Percentiles rank a stretch among this genome's conserved stretches.
Evolutionary conservation across 1,140 invertebrate genomes (phyloP).

Genomic region (Diachasma alloeum): DNA sequence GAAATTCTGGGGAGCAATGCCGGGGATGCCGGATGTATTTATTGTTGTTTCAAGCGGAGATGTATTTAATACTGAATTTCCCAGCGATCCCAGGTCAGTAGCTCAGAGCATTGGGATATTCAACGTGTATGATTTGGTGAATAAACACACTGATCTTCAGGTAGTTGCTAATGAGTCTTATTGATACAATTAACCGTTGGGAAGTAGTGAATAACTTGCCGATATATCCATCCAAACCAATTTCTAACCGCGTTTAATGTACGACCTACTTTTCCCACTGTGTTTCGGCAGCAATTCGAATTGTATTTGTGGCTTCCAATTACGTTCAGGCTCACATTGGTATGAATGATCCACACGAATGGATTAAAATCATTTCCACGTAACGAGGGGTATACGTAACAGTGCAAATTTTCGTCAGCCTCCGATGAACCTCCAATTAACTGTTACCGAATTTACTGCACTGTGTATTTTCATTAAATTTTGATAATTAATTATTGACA

Average conservation of each 20-base stretch:
- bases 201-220: neutral
- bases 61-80: no score
- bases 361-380: neutral
- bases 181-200: neutral
- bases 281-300: neutral
- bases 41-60: no score
- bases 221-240: neutral
- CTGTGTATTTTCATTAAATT: neutral
- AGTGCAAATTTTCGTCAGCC: neutral
- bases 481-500: neutral
- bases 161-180: neutral
- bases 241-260: slow-evolving; percentile 12
- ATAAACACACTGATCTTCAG: neutral
- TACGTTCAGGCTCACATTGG: slow-evolving; percentile 7
- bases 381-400: neutral
- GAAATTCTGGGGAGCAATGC: neutral
- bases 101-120: neutral
- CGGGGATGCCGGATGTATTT: neutral
- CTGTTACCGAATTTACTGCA: neutral
- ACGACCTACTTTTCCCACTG: neutral
- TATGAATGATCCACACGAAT: neutral
- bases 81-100: no score
- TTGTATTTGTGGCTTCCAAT: slow-evolving; percentile 13
- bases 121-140: neutral
- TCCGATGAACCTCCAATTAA: neutral